These are phyloP conservation scores for Drosophila pseudoananassae DNA, from an alignment of 1,140 invertebrate genomes.

Conservation along the genomic window DNA sequence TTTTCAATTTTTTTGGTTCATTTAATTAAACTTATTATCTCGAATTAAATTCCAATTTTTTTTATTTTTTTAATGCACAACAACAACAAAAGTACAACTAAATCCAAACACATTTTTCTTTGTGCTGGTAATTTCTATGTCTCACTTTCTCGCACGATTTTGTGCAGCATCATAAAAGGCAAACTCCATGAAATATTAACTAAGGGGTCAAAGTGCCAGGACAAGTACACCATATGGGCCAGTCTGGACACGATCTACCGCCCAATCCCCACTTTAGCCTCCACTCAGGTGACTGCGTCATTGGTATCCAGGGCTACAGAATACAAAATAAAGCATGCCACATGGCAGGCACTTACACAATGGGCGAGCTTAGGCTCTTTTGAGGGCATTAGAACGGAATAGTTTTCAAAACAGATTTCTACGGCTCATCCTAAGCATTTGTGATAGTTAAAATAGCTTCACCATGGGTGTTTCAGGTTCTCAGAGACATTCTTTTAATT, in stretches of 20 bases:
- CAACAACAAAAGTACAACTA: conserved; percentile 13
- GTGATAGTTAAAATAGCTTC: background rate
- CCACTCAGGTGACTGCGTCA: conserved; percentile 38
- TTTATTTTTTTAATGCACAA: background rate
- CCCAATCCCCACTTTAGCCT: background rate
- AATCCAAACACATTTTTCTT: conserved; percentile 32
- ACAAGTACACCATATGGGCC: conserved; percentile 37
- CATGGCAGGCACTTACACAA: conserved; percentile 23
- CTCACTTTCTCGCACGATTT: background rate
- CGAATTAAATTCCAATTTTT: conserved; percentile 31
- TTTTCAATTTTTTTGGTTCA: conserved; percentile 9
- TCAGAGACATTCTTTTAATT: conserved; percentile 28
- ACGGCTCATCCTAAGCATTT: background rate
- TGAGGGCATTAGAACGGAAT: conserved; percentile 17
- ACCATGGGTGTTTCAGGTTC: background rate
- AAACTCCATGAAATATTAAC: conserved; percentile 44
- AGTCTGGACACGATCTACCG: conserved; percentile 23
- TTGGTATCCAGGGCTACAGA: conserved; percentile 9
- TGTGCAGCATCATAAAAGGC: conserved; percentile 15
- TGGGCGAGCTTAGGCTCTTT: conserved; percentile 29
- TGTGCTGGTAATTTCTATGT: conserved; percentile 2
- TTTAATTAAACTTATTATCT: background rate
- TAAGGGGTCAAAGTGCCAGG: conserved; percentile 40
- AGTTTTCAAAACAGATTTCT: conserved; percentile 17
- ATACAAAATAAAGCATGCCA: conserved; percentile 34